A percentile compares a stretch with the other conserved stretches of the same genome.
These are phyloP conservation scores for Cremastobaeus sp. DNA, from an alignment of 2,888 invertebrate genomes.

Conservation along the genomic window DNA sequence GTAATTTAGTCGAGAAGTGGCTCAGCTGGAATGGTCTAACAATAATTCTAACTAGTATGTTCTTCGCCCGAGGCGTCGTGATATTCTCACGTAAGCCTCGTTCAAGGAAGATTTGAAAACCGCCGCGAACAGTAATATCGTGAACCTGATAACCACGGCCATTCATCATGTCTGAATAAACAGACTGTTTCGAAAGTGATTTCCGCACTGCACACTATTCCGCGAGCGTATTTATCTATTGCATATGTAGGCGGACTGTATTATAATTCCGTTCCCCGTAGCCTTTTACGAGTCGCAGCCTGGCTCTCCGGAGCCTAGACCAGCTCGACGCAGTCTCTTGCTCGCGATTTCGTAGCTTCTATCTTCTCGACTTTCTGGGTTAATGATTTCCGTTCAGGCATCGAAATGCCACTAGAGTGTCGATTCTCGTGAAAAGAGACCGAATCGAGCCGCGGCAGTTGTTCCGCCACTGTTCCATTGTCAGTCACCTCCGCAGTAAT, in stretches of 20 bases:
- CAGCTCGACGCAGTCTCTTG: conserved; percentile 30
- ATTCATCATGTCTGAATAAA: conserved; percentile 23
- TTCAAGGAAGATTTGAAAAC: too few relatives aligned
- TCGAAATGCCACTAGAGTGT: conserved; percentile 65
- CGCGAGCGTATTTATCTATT: conserved; percentile 18
- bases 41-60: too few relatives aligned
- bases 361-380: conserved; percentile 65
- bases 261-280: conserved; percentile 39
- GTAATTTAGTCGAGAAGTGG: too few relatives aligned
- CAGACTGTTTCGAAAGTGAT: conserved; percentile 23
- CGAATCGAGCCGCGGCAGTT: conserved; percentile 26
- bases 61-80: too few relatives aligned
- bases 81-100: too few relatives aligned
- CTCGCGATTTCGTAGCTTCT: conserved; percentile 54
- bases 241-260: conserved; percentile 43
- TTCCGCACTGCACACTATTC: conserved; percentile 9
- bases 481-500: conserved; percentile 32
- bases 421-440: conserved; percentile 60
- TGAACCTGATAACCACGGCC: neutral
- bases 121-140: neutral
- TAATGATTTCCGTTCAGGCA: conserved; percentile 68
- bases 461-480: conserved; percentile 44
- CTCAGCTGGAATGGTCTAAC: too few relatives aligned
- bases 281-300: conserved; percentile 42
- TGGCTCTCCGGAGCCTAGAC: conserved; percentile 11